Base-by-base conservation (phyloP, 2,113 vertebrate genomes). In the Python bivittatus region DNA sequence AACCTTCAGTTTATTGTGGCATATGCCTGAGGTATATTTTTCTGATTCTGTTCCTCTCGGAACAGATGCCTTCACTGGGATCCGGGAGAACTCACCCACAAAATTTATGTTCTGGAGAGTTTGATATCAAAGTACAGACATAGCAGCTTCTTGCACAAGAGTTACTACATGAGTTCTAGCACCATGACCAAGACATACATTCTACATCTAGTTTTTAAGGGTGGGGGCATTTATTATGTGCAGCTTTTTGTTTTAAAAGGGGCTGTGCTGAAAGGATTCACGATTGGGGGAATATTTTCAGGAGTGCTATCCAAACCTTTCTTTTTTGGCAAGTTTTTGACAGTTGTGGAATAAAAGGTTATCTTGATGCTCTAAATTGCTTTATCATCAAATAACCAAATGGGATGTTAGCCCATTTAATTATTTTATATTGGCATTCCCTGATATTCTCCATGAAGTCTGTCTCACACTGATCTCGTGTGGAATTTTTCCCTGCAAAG, bases 1-100 rank as follows among this genome's bases (percentile, higher is more conserved):
- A 92, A 89, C 87, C 91, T 92, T 92, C 84, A 33, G 91, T 92
- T 92, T 89, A 85, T n/a, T 29, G 79, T 61, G 79, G 87, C 87
- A 60, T 23, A 23, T 88, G 48, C 54, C 23, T 61, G 42, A 38
- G 52, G 9, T 33, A 23, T 25, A 25, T 58, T 88, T 53, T 84
- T 84, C 42, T 53, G 44, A 83, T 52, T 84, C 56, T 92, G 6
- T 33, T 84, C 64, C 17, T 58, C 29, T 13, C 12, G 29, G 72
- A 61, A 85, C 42, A 4, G 64, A 85, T 15, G 44, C 9, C 12
- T 88, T 60, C 7, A 20, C n/a, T 53, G 22, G 13, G 8, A 38
- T 57, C 29, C 33, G 42, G 23, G 54, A 9, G 23, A 53, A n/a
- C 17, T 33, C 13, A 33, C 10, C 29, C n/a, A 52, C 54, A n/a